Base-by-base conservation (phyloP, 2,113 vertebrate species). In the Osmerus mordax region DNA sequence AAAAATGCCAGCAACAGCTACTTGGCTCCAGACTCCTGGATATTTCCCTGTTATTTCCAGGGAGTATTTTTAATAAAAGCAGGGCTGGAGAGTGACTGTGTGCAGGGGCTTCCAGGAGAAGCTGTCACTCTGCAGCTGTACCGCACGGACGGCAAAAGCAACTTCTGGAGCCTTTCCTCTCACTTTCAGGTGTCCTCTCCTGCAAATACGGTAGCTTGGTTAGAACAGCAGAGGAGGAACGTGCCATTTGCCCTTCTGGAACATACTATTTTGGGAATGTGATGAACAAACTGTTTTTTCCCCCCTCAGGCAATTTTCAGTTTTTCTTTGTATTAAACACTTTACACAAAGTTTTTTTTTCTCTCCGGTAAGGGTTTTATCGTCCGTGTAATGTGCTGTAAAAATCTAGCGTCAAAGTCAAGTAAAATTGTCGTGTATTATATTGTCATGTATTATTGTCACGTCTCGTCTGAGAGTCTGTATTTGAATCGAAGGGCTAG, bases 1-100 rank as follows among this genome's bases (percentile, higher is more conserved):
- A 92, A 93, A 95, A 94, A 93, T 90, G 92, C 94, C 92, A 84
- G 92, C 91, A 90, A 92, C 91, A 93, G 89, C 90, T 86, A 89
- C 89, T 92, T 89, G 93, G 89, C 94, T 94, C 93, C 91, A 91
- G 91, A 91, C 92, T 92, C 91, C 91, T 90, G 94, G 91, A 92
- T 93, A 92, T 89, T 89, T 94, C 93, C 78, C 91, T 78, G 67
- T 81, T 74, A 87, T 94, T 93, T 94, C 78, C 62, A 71, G 68
- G 60, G 67, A 70, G 71, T 90, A 89, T 90, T 90, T 91, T 95
- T 95, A 95, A 71, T 62, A 56, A 72, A 93, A 94, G 91, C 83
- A 81, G 81, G 78, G 76, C 81, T 51, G 7, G 75, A 63, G 78
- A 77, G 83, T 84, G 86, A 72, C 66, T 89, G 83, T 75, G 84